phyloP scores from a whole-genome alignment of 1,140 invertebrate species.

The Drosophila tropicalis region DNA sequence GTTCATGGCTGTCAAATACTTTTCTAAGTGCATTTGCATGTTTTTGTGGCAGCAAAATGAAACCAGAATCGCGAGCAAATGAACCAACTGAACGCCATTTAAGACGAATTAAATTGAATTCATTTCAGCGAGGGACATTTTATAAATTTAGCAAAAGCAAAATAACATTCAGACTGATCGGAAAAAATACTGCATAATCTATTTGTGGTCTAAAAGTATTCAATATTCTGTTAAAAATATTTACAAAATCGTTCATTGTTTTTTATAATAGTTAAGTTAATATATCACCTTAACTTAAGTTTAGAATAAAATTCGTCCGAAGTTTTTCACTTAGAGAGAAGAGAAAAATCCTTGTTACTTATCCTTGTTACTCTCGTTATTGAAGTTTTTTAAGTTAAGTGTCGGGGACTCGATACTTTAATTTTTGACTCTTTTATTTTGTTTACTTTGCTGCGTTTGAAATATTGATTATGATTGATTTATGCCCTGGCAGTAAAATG shows the following conservation, averaged over 20 bases:
- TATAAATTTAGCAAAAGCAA: not conserved
- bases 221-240: too few species aligned
- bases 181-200: too few species aligned
- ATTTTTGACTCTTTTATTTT: constrained; percentile 20
- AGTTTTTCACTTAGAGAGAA: too few species aligned
- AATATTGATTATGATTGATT: constrained; percentile 77
- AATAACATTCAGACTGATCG: too few species aligned
- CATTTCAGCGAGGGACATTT: not conserved
- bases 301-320: too few species aligned
- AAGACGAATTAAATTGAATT: not conserved
- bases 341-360: not conserved
- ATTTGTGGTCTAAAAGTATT: too few species aligned
- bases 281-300: too few species aligned
- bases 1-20: constrained; percentile 26
- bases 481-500: constrained; percentile 32
- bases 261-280: too few species aligned
- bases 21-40: constrained; percentile 68
- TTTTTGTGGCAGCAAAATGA: constrained; percentile 39
- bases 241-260: too few species aligned
- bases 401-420: not conserved
- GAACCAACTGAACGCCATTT: not conserved
- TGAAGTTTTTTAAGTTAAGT: not conserved
- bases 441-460: constrained; percentile 33
- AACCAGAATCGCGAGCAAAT: constrained; percentile 13
- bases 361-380: not conserved